Evolutionary conservation across 1,140 invertebrate species (phyloP), one percentile per base, ranked within the genome.

Genomic region (Diuraphis noxia): DNA sequence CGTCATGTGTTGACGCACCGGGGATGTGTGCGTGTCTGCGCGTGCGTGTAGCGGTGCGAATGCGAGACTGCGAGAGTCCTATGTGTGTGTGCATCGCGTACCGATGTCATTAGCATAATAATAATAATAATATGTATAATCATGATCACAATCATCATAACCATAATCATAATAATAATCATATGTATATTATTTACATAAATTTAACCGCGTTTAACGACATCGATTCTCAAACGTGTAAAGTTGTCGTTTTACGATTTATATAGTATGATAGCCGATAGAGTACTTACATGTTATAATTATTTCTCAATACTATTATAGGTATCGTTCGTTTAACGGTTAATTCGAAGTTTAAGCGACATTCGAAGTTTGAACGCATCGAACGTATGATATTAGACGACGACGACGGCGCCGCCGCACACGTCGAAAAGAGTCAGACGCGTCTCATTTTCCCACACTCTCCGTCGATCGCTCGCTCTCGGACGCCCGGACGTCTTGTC

Each of bases 131-230:
- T 13, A 46, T 30, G 30, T n/a, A n/a, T 63, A n/a, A 49, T 49
- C 46, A 72, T n/a, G 56, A 72, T 72, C 56, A 63, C 56, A 63
- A 63, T n/a, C 56, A 63, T 63, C 56, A 63, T 63, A 63, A 52
- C 23, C 49, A 25, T 52, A 52, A 63, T 63, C 56, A 63, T 72
- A 72, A 72, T n/a, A 72, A 72, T n/a, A 17, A 19, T 72, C 56
- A n/a, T 72, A n/a, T 72, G 56, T 72, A 72, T 72, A 72, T 72
- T 72, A 72, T 72, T 72, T 72, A 72, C 30, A 72, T 72, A 72
- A 72, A 72, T 72, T n/a, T 72, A 72, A 72, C 56, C 56, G 56
- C 56, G 13, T n/a, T 72, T 72, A 72, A 72, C 56, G 56, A 72
- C 56, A 72, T 72, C 56, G n/a, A 72, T 72, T n/a, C 56, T 19